These are phyloP conservation scores for Brachyhypopomus occidentalis DNA, from an alignment of 2,113 vertebrate species.

Conservation along the genomic window DNA sequence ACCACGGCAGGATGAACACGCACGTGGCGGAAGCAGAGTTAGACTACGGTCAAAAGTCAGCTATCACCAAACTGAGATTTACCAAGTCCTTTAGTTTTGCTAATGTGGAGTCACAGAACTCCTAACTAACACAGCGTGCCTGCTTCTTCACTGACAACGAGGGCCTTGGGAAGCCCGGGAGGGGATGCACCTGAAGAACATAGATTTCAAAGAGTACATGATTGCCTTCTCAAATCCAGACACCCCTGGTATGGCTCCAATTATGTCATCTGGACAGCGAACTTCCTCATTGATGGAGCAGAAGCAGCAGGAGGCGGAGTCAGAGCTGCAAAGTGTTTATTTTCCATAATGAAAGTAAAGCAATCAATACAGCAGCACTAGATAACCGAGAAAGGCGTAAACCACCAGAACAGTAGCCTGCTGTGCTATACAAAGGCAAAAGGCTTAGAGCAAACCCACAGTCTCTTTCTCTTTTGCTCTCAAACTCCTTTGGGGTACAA, in stretches of 20 bases:
- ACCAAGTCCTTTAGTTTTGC: conserved; percentile 97
- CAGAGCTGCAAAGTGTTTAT: too few species aligned
- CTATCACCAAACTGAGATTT: conserved; percentile 88
- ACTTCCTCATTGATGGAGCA: too few species aligned
- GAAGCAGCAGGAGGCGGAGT: too few species aligned
- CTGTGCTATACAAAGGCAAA: too few species aligned
- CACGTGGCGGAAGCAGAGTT: conserved; percentile 93
- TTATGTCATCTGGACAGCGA: conserved; percentile 90
- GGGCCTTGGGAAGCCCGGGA: conserved; percentile 94
- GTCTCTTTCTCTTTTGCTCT: too few species aligned
- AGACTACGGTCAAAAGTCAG: conserved; percentile 88
- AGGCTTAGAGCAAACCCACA: too few species aligned
- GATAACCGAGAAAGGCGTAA: too few species aligned
- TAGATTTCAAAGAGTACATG: conserved; percentile 94
- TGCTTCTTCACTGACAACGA: conserved; percentile 95
- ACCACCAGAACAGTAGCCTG: too few species aligned
- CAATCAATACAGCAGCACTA: too few species aligned
- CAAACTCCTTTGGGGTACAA: too few species aligned
- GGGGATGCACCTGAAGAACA: conserved; percentile 94
- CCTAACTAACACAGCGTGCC: conserved; percentile 90
- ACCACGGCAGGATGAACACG: conserved; percentile 89
- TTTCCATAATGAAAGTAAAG: too few species aligned
- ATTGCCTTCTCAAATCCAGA: conserved; percentile 89
- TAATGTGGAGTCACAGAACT: conserved; percentile 94
- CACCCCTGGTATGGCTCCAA: conserved; percentile 94